Base-by-base conservation (phyloP, 2,797 vertebrate genomes). In the Aphelocoma californica region DNA sequence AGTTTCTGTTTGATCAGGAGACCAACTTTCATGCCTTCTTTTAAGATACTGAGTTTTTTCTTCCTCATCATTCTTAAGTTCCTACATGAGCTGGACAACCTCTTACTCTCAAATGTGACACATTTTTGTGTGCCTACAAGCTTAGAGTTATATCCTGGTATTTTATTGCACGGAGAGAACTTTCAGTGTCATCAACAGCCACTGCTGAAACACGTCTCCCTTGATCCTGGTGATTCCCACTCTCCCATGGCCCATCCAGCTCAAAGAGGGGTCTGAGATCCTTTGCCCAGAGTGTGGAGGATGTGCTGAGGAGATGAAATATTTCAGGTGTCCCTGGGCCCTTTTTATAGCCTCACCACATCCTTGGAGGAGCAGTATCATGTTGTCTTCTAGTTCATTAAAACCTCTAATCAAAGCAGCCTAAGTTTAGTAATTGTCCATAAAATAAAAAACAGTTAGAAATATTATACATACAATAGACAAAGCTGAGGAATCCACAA, bases 341-440 rank as follows among this genome's bases (percentile, higher is more conserved):
- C 9, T 50, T 45, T 89, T 53, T 56, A 23, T 17, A 61, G 24
- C 14, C 7, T 69, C 20, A 51, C 4, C 10, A 64, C 9, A 45
- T 58, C 29, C 38, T 34, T 57, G 19, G 15, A 18, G 1, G 2
- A 48, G 14, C 7, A 74, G 50, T 4, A 17, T 26, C 1, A 0
- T 67, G 14, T 8, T 66, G 13, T 73, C 19, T 83, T 80, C 21
- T 34, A 65, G 14, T 58, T 85, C 17, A 9, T 56, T 69, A 69
- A 70, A 54, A 13, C 3, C 25, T 14, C 13, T 64, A 56, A 54
- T 31, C 17, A 42, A 82, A 85, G 21, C 31, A 58, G 19, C 9
- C 6, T 62, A 77, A 45, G 38, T 21, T 65, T 29, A 45, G 6
- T 38, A 47, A 24, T 29, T 74, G 26, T 26, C 34, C 26, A 58